Percentiles rank a stretch among this genome's conserved stretches.
phyloP scores from a whole-genome alignment of 2,113 vertebrate species.

The Cheirogaleus medius region DNA sequence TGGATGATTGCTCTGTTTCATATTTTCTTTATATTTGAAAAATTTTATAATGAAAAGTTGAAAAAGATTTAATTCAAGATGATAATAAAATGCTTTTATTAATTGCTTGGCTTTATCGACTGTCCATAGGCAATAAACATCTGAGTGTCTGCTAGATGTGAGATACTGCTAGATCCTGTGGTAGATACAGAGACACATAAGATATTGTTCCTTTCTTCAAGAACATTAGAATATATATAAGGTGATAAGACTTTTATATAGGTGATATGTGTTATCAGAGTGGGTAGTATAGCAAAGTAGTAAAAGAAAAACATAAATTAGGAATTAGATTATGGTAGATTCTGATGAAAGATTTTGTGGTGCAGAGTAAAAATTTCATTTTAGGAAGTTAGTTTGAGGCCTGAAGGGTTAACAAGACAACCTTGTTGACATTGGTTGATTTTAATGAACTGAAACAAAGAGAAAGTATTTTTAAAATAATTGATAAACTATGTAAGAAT shows the following conservation, averaged over 20 bases:
- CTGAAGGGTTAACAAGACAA: background rate
- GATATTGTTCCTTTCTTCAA: background rate
- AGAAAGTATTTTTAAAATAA: background rate
- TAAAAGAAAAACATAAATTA: constrained; percentile 27
- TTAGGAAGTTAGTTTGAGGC: background rate
- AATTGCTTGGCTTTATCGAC: background rate
- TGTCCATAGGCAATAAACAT: background rate
- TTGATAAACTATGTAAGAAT: background rate
- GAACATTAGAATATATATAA: background rate
- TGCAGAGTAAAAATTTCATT: background rate
- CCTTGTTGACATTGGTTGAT: constrained; percentile 23
- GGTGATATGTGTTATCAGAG: background rate
- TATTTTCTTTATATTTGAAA: background rate
- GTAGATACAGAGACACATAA: background rate
- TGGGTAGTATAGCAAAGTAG: background rate
- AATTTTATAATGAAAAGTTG: constrained; percentile 25
- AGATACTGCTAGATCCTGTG: background rate
- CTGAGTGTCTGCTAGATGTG: background rate
- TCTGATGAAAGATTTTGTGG: background rate
- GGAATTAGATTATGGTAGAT: background rate
- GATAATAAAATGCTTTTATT: background rate
- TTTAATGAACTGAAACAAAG: constrained; percentile 36
- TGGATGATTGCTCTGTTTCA: background rate
- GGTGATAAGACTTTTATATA: background rate
- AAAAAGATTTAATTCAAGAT: background rate